Evolutionary conservation across 1,140 invertebrate species (phyloP).

Genomic region (Tigriopus japonicus): DNA sequence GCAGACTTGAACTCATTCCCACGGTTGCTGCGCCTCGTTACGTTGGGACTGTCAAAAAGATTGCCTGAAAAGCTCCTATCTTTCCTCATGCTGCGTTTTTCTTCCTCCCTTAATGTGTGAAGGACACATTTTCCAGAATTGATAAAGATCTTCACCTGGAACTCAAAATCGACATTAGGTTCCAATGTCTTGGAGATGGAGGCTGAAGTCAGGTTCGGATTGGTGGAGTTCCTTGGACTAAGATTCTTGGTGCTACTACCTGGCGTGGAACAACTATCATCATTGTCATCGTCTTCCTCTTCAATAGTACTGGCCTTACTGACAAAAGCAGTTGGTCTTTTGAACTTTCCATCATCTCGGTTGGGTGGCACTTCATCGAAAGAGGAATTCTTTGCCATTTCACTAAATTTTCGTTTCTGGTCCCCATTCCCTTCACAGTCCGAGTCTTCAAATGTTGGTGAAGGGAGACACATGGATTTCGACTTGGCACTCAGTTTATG

Average conservation of each 20-base stretch:
- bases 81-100: conserved; percentile 41
- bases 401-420: neutral
- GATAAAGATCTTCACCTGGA: conserved; percentile 89
- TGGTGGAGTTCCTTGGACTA: neutral
- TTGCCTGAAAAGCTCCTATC: conserved; percentile 48
- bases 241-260: neutral
- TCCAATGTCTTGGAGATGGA: conserved; percentile 34
- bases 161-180: conserved; percentile 85
- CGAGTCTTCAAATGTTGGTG: neutral
- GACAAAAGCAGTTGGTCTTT: no score
- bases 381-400: neutral
- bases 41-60: conserved; percentile 33
- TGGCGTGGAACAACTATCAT: neutral
- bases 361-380: neutral
- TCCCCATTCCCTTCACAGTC: neutral
- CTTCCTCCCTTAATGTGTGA: conserved; percentile 59
- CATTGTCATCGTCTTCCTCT: neutral
- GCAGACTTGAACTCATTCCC: neutral
- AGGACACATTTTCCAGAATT: conserved; percentile 91
- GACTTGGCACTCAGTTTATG: conserved; percentile 2
- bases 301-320: neutral
- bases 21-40: conserved; percentile 7
- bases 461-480: conserved; percentile 10
- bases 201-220: neutral
- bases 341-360: no score